phyloP scores from a whole-genome alignment of 2,888 invertebrate species.

The Eupithecia vulgata region DNA sequence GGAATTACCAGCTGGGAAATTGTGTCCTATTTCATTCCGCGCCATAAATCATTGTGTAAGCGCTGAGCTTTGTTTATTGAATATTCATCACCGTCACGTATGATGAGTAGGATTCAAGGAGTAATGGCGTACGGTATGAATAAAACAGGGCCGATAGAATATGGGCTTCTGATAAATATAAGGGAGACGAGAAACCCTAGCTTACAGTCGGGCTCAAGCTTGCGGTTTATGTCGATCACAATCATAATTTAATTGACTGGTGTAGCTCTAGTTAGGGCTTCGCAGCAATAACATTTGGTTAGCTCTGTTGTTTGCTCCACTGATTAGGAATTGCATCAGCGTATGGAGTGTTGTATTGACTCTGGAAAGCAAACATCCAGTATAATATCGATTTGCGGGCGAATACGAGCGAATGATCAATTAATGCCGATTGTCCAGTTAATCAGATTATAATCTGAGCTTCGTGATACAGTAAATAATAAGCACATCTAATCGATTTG shows the following conservation, averaged over 20 bases:
- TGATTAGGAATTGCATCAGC: constrained; percentile 29
- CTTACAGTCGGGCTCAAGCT: constrained; percentile 19
- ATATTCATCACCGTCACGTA: constrained; percentile 35
- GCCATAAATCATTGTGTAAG: constrained; percentile 28
- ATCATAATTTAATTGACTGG: constrained; percentile 26
- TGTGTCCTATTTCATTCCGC: constrained; percentile 34
- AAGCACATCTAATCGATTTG: constrained; percentile 10
- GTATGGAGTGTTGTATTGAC: constrained; percentile 24
- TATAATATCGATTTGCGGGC: constrained; percentile 28
- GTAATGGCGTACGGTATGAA: constrained; percentile 22
- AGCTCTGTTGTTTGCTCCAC: constrained; percentile 21
- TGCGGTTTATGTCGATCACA: constrained; percentile 24
- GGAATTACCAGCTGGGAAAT: constrained; percentile 46
- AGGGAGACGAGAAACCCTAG: constrained; percentile 18
- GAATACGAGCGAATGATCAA: constrained; percentile 27
- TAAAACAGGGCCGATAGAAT: constrained; percentile 18
- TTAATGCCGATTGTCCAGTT: constrained; percentile 24
- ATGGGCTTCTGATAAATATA: constrained; percentile 11
- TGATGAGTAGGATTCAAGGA: constrained; percentile 26
- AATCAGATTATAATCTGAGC: constrained; percentile 26
- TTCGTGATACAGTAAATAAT: constrained; percentile 14
- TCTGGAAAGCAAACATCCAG: constrained; percentile 20
- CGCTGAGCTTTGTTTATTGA: constrained; percentile 33
- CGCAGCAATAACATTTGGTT: constrained; percentile 27
- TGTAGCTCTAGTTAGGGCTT: constrained; percentile 13